These are phyloP conservation scores for Syrphus vitripennis DNA, from an alignment of 2,888 invertebrate species.

Conservation along the genomic window DNA sequence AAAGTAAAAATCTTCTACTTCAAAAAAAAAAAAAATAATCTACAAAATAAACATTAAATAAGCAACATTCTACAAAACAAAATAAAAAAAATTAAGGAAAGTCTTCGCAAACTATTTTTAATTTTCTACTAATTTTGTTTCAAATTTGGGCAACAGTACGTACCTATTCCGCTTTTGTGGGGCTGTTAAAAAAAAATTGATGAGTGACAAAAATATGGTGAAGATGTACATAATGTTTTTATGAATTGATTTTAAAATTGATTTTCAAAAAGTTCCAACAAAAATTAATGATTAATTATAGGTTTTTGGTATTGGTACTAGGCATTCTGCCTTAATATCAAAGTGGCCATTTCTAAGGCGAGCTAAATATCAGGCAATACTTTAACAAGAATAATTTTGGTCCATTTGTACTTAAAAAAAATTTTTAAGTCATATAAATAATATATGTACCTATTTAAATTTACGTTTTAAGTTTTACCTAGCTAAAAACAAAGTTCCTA, in stretches of 20 bases:
- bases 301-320: too few relatives aligned
- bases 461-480: too few relatives aligned
- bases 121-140: not conserved
- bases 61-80: not conserved
- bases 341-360: not conserved
- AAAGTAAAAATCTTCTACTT: not conserved
- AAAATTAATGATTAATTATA: too few relatives aligned
- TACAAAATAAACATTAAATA: not conserved
- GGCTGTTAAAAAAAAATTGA: slow-evolving; percentile 10
- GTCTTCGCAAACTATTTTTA: not conserved
- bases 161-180: slow-evolving; percentile 14
- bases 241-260: not conserved
- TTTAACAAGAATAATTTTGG: too few relatives aligned
- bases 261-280: not conserved
- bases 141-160: not conserved
- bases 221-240: not conserved
- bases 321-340: not conserved
- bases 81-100: not conserved
- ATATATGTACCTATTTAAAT: too few relatives aligned
- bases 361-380: too few relatives aligned
- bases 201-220: not conserved
- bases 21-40: not conserved
- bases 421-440: too few relatives aligned
- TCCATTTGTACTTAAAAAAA: too few relatives aligned
- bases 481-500: too few relatives aligned